These are phyloP conservation scores for Aelia acuminata DNA, from an alignment of 2,888 invertebrate species.

Conservation along the genomic window DNA sequence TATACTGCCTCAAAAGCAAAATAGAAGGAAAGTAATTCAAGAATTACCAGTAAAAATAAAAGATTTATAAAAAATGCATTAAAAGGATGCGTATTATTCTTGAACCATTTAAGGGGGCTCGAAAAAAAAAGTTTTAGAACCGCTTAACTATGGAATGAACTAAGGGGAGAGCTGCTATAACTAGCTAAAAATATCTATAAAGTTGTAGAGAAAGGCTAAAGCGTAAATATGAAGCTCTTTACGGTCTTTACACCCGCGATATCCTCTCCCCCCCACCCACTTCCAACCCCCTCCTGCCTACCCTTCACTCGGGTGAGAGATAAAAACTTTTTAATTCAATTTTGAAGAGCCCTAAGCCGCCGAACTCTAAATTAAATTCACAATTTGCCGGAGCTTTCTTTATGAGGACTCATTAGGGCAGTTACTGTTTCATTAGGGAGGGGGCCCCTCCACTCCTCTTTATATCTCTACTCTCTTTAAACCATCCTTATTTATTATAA, in stretches of 20 bases:
- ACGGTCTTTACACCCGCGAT: neutral
- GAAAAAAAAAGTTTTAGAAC: too few species aligned
- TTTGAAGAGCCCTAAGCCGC: constrained; percentile 28
- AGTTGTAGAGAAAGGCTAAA: neutral
- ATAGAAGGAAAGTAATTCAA: too few species aligned
- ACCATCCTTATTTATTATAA: constrained; percentile 36
- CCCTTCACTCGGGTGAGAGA: neutral
- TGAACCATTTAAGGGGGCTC: too few species aligned
- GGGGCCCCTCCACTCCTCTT: neutral
- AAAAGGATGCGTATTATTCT: too few species aligned
- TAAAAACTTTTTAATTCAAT: constrained; percentile 46
- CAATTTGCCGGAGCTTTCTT: neutral
- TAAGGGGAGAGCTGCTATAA: neutral
- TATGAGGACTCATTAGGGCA: constrained; percentile 26
- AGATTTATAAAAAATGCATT: too few species aligned
- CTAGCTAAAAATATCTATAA: neutral
- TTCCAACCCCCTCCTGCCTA: neutral
- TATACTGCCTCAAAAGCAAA: too few species aligned
- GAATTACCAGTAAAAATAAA: too few species aligned
- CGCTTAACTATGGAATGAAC: too few species aligned
- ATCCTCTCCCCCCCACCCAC: neutral
- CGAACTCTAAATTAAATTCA: constrained; percentile 22
- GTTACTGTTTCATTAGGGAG: constrained; percentile 9
- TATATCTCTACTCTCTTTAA: neutral
- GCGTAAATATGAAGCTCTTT: neutral